phyloP scores from a whole-genome alignment of 2,888 invertebrate genomes.

The Melinaea menophilus region DNA sequence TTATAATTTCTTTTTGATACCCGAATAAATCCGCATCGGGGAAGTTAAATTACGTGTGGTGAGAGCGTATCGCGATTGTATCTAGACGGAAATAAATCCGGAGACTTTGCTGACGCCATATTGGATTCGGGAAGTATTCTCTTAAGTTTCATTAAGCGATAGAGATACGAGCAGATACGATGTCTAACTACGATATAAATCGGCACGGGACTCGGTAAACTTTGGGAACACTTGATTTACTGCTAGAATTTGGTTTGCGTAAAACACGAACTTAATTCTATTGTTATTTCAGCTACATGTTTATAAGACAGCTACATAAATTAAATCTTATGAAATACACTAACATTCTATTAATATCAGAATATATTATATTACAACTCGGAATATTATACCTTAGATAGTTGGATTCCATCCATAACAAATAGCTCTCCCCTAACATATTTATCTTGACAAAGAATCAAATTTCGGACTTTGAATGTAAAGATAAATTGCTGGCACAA shows the following conservation, averaged over 20 bases:
- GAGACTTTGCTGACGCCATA: slow-evolving; percentile 56
- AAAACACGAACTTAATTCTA: slow-evolving; percentile 3
- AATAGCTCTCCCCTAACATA: slow-evolving; percentile 4
- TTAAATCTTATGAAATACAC: neutral
- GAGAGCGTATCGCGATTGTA: slow-evolving; percentile 63
- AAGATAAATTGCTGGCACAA: slow-evolving; percentile 24
- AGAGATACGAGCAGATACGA: slow-evolving; percentile 50
- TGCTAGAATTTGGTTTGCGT: slow-evolving; percentile 20
- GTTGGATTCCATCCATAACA: neutral
- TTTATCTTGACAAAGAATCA: slow-evolving; percentile 25
- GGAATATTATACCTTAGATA: neutral
- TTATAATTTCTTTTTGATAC: slow-evolving; percentile 74
- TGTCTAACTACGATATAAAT: slow-evolving; percentile 39
- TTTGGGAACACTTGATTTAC: slow-evolving; percentile 45
- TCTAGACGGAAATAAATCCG: slow-evolving; percentile 67
- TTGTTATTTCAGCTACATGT: slow-evolving; percentile 4
- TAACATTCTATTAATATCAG: neutral
- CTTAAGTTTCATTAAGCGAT: slow-evolving; percentile 77
- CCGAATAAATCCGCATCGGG: slow-evolving; percentile 57
- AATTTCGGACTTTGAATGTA: slow-evolving; percentile 21
- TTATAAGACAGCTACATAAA: neutral
- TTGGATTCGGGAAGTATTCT: slow-evolving; percentile 70
- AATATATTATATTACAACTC: neutral
- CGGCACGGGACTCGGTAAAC: slow-evolving; percentile 34
- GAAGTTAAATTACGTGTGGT: slow-evolving; percentile 73